Evolutionary conservation across 2,888 invertebrate species (phyloP).

Genomic region (Kryphioiulus occultus): DNA sequence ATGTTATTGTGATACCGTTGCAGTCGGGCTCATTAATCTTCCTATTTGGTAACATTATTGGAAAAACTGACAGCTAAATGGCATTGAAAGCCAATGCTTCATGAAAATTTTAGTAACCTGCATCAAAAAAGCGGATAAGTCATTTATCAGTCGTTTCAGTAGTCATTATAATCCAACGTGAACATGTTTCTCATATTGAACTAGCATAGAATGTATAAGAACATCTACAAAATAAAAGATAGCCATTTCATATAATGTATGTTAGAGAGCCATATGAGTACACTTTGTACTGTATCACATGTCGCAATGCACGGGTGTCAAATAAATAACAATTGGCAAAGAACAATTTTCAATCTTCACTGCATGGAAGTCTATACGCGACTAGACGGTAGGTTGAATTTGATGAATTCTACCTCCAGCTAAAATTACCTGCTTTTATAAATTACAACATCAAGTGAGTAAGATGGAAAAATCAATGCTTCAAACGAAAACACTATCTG

Average conservation of each 20-base stretch:
- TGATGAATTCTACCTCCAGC: no score
- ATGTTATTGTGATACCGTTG: not conserved
- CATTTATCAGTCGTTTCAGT: not conserved
- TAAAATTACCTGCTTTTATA: not conserved
- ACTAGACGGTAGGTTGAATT: not conserved
- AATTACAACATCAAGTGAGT: not conserved
- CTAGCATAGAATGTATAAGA: not conserved
- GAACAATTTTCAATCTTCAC: not conserved
- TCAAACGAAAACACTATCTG: not conserved
- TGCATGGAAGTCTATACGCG: not conserved
- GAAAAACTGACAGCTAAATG: not conserved
- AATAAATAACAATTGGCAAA: constrained; percentile 18
- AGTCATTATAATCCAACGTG: not conserved
- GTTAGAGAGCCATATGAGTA: not conserved
- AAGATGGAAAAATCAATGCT: not conserved
- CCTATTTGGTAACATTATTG: not conserved
- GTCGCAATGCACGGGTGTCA: not conserved
- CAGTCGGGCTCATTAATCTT: not conserved
- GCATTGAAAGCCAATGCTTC: not conserved
- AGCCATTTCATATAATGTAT: not conserved
- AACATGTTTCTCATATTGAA: not conserved
- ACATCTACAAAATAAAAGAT: not conserved
- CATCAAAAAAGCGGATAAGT: not conserved
- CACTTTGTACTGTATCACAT: not conserved
- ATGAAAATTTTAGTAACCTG: not conserved